Conservation (phyloP, 2,797 vertebrate species). For the Crocidura indochinensis region DNA sequence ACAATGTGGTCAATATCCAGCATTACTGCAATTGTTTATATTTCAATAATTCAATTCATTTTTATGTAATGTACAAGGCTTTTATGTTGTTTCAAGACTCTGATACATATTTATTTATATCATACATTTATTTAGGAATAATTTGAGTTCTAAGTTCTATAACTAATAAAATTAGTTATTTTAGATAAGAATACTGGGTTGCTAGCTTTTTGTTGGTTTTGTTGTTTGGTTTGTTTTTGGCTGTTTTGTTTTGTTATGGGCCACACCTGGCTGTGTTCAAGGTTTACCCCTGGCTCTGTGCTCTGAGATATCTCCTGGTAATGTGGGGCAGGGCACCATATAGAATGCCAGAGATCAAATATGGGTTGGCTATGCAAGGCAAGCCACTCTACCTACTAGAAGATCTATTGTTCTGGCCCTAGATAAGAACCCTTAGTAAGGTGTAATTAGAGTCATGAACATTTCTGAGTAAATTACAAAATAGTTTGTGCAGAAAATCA, state of each 20-base stretch:
- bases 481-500: background rate
- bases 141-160: background rate
- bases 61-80: background rate
- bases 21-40: background rate
- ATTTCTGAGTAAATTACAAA: background rate
- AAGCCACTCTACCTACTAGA: too few species aligned
- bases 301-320: too few species aligned
- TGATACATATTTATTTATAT: background rate
- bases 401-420: too few species aligned
- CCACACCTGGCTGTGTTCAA: too few species aligned
- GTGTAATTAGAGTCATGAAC: background rate
- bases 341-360: too few species aligned
- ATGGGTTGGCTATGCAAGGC: too few species aligned
- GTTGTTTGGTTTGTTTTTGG: too few species aligned
- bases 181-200: background rate
- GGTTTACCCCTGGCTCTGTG: too few species aligned
- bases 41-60: background rate
- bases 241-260: too few species aligned
- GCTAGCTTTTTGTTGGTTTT: too few species aligned
- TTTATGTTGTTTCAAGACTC: background rate
- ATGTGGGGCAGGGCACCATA: too few species aligned
- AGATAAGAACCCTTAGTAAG: background rate
- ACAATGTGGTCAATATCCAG: background rate
- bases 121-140: background rate
- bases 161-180: constrained; percentile 23